Percentiles rank a stretch among this genome's conserved stretches.
phyloP scores from a whole-genome alignment of 2,113 vertebrate species.

The Tragulus kanchil region DNA sequence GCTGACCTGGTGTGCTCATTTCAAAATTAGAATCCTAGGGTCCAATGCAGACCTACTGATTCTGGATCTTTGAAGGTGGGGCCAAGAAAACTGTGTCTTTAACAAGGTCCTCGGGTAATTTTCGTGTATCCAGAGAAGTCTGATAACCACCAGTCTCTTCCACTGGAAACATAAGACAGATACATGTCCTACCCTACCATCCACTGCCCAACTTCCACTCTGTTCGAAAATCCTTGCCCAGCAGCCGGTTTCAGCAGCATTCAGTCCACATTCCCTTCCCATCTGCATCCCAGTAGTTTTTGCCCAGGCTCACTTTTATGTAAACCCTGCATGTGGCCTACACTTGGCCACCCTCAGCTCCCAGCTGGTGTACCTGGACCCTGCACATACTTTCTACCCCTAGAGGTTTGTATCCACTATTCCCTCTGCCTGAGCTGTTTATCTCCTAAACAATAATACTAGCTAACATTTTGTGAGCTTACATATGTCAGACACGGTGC shows the following conservation, averaged over 20 bases:
- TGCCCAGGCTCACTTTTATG: background rate
- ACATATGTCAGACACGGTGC: background rate
- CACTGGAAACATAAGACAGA: background rate
- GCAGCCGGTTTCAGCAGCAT: background rate
- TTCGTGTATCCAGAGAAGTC: background rate
- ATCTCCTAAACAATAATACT: background rate
- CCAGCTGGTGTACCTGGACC: background rate
- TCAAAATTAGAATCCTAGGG: background rate
- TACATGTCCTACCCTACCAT: rapidly evolving
- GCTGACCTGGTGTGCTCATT: background rate
- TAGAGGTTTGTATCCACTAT: background rate
- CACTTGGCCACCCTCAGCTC: background rate
- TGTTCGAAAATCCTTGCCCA: background rate
- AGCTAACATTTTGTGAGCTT: background rate
- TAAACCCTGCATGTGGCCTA: background rate
- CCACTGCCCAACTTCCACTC: background rate
- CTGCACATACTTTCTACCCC: background rate
- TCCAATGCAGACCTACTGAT: background rate
- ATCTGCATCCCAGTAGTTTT: background rate
- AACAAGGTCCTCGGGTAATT: background rate
- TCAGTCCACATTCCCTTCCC: background rate
- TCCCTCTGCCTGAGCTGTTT: background rate
- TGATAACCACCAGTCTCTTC: background rate
- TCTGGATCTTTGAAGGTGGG: background rate
- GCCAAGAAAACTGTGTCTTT: background rate